Evolutionary conservation across 1,140 invertebrate species (phyloP).

Genomic region (Colletes gigas): DNA sequence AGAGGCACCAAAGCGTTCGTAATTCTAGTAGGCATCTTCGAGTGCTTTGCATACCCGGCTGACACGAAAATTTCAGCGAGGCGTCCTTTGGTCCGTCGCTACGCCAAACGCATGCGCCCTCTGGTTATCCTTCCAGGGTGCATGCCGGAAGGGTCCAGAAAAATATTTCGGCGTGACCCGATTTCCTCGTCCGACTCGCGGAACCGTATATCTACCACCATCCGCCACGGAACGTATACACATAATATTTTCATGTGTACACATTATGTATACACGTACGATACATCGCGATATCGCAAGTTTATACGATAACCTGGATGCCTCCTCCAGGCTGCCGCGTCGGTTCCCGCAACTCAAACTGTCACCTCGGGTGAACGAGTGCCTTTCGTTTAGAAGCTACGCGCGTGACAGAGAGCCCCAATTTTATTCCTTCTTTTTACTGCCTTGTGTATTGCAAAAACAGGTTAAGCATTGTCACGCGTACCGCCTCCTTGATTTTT

Average conservation of each 20-base stretch:
- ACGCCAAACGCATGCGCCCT: not conserved
- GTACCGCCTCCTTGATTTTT: no score
- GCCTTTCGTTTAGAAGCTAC: not conserved
- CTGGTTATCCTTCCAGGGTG: not conserved
- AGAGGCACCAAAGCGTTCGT: slow-evolving; percentile 39
- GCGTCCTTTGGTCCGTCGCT: slow-evolving; percentile 26
- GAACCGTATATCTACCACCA: slow-evolving; percentile 21
- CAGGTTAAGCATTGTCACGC: no score
- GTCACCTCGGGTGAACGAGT: slow-evolving; percentile 57
- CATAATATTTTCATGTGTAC: slow-evolving; percentile 28
- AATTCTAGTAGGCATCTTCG: slow-evolving; percentile 58
- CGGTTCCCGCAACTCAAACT: slow-evolving; percentile 62
- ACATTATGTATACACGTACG: slow-evolving; percentile 11
- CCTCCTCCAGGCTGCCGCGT: slow-evolving; percentile 53
- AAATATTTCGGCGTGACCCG: slow-evolving; percentile 63
- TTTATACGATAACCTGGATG: slow-evolving; percentile 67
- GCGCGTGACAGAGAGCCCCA: not conserved
- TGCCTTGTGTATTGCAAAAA: not conserved
- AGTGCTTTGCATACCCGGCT: slow-evolving; percentile 56
- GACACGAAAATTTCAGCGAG: slow-evolving; percentile 52
- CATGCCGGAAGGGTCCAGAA: slow-evolving; percentile 36
- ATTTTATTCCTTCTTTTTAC: not conserved
- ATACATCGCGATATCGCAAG: slow-evolving; percentile 66
- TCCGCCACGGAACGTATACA: not conserved
- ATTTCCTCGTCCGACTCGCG: slow-evolving; percentile 48